A percentile compares a stretch with the other conserved stretches of the same genome.
These are phyloP conservation scores for Aurelia sp. DNA, from an alignment of 30 jellyfish, hydroid and myxozoan species.

Conservation along the genomic window DNA sequence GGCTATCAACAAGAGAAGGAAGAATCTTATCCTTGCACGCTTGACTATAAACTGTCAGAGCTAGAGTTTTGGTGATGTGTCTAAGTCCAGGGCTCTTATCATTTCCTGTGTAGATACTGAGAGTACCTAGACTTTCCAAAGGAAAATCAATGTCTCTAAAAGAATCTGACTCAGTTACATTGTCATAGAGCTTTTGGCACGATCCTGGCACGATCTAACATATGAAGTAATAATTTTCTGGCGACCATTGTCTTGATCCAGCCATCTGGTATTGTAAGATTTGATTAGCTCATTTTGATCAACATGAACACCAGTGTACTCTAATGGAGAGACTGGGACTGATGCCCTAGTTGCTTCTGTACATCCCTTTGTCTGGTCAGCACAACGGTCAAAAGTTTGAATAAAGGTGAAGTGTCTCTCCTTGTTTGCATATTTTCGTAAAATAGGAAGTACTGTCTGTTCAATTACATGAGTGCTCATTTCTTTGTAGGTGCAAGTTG, in stretches of 20 bases:
- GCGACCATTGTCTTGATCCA: no score
- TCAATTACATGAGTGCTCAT: neutral
- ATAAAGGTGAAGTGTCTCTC: neutral
- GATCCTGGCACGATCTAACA: conserved; percentile 34
- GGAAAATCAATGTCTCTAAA: no score
- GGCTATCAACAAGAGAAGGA: no score
- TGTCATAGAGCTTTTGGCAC: neutral
- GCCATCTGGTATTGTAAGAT: conserved; percentile 39
- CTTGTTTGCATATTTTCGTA: conserved; percentile 32
- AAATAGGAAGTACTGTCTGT: conserved; percentile 35
- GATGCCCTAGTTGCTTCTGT: conserved; percentile 51
- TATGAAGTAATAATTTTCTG: conserved; percentile 42
- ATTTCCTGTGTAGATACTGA: no score
- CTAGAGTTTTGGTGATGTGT: neutral
- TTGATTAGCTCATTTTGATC: conserved; percentile 40
- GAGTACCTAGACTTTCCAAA: no score
- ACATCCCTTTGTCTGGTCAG: conserved; percentile 66
- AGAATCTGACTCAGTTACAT: no score
- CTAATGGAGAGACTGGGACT: conserved; percentile 43
- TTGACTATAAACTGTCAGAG: neutral
- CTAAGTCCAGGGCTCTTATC: no score
- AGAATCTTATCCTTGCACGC: no score
- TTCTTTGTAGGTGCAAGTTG: conserved; percentile 55
- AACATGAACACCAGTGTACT: conserved; percentile 40
- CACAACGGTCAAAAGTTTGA: conserved; percentile 57